Percentiles rank a stretch among this genome's conserved stretches.
Conservation (phyloP, 2,113 vertebrate genomes). For the Gasterosteus nipponicus region DNA sequence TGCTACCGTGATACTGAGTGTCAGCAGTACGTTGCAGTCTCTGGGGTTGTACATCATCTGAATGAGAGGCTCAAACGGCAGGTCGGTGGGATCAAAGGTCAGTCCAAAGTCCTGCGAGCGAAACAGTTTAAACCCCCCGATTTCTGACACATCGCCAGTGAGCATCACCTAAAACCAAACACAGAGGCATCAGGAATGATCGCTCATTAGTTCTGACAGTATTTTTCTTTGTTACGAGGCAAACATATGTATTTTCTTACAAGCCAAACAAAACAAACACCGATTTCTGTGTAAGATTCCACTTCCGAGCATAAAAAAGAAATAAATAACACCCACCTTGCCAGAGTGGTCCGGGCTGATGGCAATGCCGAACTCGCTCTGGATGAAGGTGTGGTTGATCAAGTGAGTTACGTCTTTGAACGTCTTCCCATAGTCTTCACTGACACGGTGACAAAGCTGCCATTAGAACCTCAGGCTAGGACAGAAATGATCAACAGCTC, state of each 20-base stretch:
- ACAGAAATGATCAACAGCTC: not conserved
- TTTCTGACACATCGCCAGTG: slow-evolving; percentile 87
- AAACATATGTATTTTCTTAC: not conserved
- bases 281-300: too few species aligned
- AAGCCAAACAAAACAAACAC: not conserved
- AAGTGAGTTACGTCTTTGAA: slow-evolving; percentile 75
- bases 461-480: slow-evolving; percentile 34
- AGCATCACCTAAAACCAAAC: slow-evolving; percentile 86
- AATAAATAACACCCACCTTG: slow-evolving; percentile 78
- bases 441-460: slow-evolving; percentile 52
- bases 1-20: slow-evolving; percentile 86
- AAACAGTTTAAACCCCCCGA: slow-evolving; percentile 85
- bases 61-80: slow-evolving; percentile 89
- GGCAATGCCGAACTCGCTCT: slow-evolving; percentile 91
- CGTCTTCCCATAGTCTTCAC: slow-evolving; percentile 79
- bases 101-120: slow-evolving; percentile 88
- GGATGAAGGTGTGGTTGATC: slow-evolving; percentile 80
- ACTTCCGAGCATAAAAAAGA: not conserved
- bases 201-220: not conserved
- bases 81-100: slow-evolving; percentile 83
- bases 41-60: slow-evolving; percentile 89
- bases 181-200: slow-evolving; percentile 15
- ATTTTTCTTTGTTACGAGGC: not conserved
- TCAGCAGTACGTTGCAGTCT: slow-evolving; percentile 82
- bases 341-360: slow-evolving; percentile 92